These are phyloP conservation scores for Oryzias woworae DNA, from an alignment of 2,113 vertebrate genomes.

Conservation along the genomic window DNA sequence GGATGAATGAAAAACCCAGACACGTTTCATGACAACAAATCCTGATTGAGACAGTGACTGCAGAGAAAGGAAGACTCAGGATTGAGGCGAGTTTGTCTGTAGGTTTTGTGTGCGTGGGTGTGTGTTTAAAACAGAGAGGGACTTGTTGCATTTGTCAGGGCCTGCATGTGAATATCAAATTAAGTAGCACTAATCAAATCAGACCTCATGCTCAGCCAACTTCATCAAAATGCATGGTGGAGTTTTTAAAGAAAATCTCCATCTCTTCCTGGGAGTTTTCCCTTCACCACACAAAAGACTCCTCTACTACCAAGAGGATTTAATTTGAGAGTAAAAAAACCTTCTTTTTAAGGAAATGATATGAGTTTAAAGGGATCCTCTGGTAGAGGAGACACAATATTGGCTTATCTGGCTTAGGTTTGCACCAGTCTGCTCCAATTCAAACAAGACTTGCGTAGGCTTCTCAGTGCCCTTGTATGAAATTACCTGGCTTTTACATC, in stretches of 20 bases:
- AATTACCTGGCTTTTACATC: conserved; percentile 65
- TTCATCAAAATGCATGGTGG: conserved; percentile 14
- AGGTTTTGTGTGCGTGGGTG: neutral
- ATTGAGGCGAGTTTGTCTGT: neutral
- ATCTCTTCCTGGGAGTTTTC: conserved; percentile 23
- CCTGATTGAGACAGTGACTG: too few species aligned
- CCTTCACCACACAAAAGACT: conserved; percentile 7
- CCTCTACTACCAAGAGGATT: conserved; percentile 26
- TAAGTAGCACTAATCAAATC: conserved; percentile 36
- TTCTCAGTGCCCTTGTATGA: conserved; percentile 43
- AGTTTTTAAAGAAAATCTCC: conserved; percentile 35
- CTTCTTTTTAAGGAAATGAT: conserved; percentile 47
- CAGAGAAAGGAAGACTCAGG: too few species aligned
- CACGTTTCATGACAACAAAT: too few species aligned
- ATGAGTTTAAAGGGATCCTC: conserved; percentile 43
- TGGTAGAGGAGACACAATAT: conserved; percentile 29
- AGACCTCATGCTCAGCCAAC: conserved; percentile 8
- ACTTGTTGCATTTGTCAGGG: conserved; percentile 6
- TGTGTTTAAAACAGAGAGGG: neutral
- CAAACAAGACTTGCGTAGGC: conserved; percentile 28
- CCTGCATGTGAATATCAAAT: conserved; percentile 22
- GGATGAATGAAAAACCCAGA: too few species aligned
- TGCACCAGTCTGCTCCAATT: conserved; percentile 27
- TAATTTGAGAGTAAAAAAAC: conserved; percentile 55
- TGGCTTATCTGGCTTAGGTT: conserved; percentile 49